Evolutionary conservation across 2,888 invertebrate genomes (phyloP).

Genomic region (Cosmia pyralina): DNA sequence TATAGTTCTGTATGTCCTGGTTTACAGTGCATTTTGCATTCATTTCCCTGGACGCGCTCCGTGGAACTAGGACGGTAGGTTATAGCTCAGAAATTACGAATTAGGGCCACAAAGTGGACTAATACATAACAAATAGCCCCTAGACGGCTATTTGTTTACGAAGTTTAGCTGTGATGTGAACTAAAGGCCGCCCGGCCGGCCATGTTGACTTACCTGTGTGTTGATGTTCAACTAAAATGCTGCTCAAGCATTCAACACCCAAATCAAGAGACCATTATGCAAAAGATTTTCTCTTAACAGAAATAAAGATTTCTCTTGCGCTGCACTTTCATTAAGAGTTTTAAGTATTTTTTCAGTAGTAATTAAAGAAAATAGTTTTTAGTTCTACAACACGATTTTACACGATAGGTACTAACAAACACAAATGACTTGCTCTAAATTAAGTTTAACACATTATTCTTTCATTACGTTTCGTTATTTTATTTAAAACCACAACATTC

Average conservation of each 20-base stretch:
- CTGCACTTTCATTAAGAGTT: background rate
- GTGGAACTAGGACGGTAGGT: slow-evolving; percentile 43
- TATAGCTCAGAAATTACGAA: slow-evolving; percentile 53
- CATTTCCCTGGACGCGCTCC: slow-evolving; percentile 67
- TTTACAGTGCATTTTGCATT: slow-evolving; percentile 66
- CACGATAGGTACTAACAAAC: background rate
- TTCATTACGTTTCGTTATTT: slow-evolving; percentile 42
- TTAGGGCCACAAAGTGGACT: slow-evolving; percentile 43
- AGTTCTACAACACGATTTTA: background rate
- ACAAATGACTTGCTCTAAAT: slow-evolving; percentile 21
- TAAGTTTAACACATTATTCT: slow-evolving; percentile 27
- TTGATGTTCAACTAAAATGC: background rate
- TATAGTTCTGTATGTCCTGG: slow-evolving; percentile 18
- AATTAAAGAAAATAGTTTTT: background rate
- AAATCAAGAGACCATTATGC: background rate
- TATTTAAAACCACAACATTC: slow-evolving; percentile 55
- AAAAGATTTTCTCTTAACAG: background rate
- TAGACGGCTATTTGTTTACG: slow-evolving; percentile 14
- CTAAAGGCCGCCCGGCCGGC: background rate
- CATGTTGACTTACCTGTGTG: background rate
- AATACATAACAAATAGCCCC: slow-evolving; percentile 43
- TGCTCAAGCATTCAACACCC: too few species aligned
- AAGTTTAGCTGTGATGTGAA: slow-evolving; percentile 22
- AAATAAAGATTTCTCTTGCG: too few species aligned
- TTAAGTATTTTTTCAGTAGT: background rate